A percentile compares a stretch with the other conserved stretches of the same genome.
phyloP scores from a whole-genome alignment of 2,797 vertebrate genomes.

The Podargus strigoides region DNA sequence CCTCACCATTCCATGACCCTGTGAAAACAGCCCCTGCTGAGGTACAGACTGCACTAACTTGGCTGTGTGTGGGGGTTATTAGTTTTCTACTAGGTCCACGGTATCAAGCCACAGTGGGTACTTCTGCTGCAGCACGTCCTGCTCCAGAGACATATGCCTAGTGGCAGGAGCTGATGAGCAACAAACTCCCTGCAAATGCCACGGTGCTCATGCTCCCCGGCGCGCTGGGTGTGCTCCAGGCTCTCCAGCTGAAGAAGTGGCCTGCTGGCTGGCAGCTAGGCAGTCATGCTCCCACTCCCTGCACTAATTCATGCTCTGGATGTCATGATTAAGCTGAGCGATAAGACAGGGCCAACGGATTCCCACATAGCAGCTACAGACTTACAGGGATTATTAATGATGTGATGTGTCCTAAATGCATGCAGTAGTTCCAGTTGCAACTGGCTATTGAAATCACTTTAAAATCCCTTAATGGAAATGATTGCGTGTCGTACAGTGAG shows the following conservation, averaged over 20 bases:
- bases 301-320: background rate
- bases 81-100: background rate
- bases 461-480: conserved; percentile 27
- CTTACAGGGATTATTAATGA: background rate
- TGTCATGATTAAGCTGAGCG: background rate
- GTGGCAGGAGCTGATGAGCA: background rate
- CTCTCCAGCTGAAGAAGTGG: background rate
- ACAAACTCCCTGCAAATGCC: background rate
- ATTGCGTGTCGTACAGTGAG: background rate
- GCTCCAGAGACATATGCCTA: background rate
- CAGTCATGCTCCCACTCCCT: background rate
- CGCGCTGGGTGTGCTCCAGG: background rate
- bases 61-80: background rate
- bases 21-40: background rate
- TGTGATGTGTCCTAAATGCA: background rate
- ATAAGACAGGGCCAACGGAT: background rate
- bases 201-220: background rate
- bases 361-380: background rate
- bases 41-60: too few relatives aligned
- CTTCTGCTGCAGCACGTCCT: background rate
- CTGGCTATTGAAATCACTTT: background rate
- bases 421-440: background rate
- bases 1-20: too few relatives aligned
- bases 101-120: background rate
- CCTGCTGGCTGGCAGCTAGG: background rate